phyloP scores from a whole-genome alignment of 2,797 vertebrate genomes.

The Melanogrammus aeglefinus region DNA sequence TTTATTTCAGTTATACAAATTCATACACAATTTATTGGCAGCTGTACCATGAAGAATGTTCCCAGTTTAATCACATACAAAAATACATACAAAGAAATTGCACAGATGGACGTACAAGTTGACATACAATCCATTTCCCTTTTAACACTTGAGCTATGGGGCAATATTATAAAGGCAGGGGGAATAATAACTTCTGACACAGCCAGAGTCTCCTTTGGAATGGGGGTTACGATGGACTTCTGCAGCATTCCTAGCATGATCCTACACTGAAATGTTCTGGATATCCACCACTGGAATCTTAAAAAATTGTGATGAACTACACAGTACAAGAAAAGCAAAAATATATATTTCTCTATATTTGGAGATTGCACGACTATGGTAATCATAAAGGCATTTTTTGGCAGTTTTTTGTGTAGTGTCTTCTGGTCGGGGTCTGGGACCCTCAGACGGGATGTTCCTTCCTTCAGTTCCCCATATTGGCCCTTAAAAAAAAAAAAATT shows the following conservation, averaged over 20 bases:
- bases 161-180: constrained; percentile 67
- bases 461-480: constrained; percentile 77
- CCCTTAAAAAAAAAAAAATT: constrained; percentile 66
- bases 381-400: constrained; percentile 96
- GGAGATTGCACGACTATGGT: constrained; percentile 86
- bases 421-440: constrained; percentile 31
- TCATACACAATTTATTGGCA: constrained; percentile 70
- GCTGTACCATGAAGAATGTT: constrained; percentile 65
- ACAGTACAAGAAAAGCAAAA: constrained; percentile 71
- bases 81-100: constrained; percentile 80
- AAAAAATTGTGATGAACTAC: constrained; percentile 73
- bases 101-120: constrained; percentile 79
- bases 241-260: constrained; percentile 64
- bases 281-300: constrained; percentile 74
- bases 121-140: constrained; percentile 75
- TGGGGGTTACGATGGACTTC: constrained; percentile 71
- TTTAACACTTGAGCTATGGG: constrained; percentile 81
- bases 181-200: constrained; percentile 62
- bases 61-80: constrained; percentile 71
- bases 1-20: constrained; percentile 83
- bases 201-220: constrained; percentile 70
- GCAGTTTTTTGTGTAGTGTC: constrained; percentile 76
- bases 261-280: constrained; percentile 70
- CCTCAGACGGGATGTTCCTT: constrained; percentile 91
- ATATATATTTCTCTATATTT: constrained; percentile 65